Percentiles rank a stretch among this genome's conserved stretches.
Conservation (phyloP, 1,140 invertebrate genomes). For the Oreohelix idahoensis region DNA sequence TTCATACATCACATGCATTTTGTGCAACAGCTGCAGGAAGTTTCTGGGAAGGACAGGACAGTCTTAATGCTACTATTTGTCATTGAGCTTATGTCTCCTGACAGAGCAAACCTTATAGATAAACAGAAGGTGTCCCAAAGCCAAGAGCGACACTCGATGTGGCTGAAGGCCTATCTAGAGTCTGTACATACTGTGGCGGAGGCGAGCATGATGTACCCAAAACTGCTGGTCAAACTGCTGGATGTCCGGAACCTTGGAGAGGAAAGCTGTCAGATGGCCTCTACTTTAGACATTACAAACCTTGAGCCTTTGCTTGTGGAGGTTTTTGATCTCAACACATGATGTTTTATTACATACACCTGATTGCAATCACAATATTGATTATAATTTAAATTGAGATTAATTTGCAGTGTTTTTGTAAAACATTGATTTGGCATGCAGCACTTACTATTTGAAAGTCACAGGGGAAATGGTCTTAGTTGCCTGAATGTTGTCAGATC, state of each 20-base stretch:
- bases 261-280: conserved; percentile 60
- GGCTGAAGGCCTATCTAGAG: conserved; percentile 88
- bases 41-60: conserved; percentile 84
- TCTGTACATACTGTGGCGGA: conserved; percentile 82
- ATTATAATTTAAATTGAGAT: background rate
- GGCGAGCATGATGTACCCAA: conserved; percentile 87
- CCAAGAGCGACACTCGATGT: conserved; percentile 92
- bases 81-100: conserved; percentile 89
- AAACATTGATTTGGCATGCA: no score
- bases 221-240: conserved; percentile 89
- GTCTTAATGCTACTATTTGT: conserved; percentile 91
- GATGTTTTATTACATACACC: background rate
- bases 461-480: no score
- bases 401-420: no score
- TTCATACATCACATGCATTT: conserved; percentile 64
- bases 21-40: conserved; percentile 57
- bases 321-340: conserved; percentile 64
- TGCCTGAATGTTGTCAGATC: no score
- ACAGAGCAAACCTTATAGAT: conserved; percentile 85
- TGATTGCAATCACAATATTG: background rate
- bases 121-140: conserved; percentile 88
- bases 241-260: conserved; percentile 75
- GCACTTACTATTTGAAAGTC: no score
- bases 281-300: conserved; percentile 60
- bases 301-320: conserved; percentile 64